Percentiles rank a stretch among this genome's conserved stretches.
Conservation (phyloP, 2,888 invertebrate species). For the Spatulosminthurus flaviceps region DNA sequence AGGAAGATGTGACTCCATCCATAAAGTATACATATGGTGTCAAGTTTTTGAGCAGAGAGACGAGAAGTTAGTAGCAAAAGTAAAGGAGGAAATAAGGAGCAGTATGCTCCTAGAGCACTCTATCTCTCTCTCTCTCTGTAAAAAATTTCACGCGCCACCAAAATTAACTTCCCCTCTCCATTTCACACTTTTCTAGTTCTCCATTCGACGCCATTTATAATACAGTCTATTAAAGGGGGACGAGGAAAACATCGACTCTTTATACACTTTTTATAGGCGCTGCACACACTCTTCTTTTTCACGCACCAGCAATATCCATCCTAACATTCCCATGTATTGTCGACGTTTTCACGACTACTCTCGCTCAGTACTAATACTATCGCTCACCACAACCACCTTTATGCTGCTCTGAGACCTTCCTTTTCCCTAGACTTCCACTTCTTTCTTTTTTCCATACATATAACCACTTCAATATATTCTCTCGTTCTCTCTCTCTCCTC, state of each 20-base stretch:
- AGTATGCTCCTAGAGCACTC: constrained; percentile 18
- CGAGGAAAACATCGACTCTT: constrained; percentile 51
- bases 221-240: constrained; percentile 55
- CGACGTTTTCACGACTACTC: constrained; percentile 32
- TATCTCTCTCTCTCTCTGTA: constrained; percentile 37
- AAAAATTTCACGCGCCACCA: constrained; percentile 64
- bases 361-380: constrained; percentile 21
- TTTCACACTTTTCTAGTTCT: constrained; percentile 63
- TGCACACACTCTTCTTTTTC: constrained; percentile 32
- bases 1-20: constrained; percentile 33
- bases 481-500: neutral
- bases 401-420: constrained; percentile 1
- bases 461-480: too few species aligned
- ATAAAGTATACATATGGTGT: constrained; percentile 16
- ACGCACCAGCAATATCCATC: constrained; percentile 40
- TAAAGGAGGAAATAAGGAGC: constrained; percentile 22
- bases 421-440: neutral
- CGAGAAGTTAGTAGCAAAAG: constrained; percentile 25
- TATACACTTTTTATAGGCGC: constrained; percentile 55
- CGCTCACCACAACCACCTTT: constrained; percentile 19
- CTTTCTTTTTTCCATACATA: neutral
- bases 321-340: constrained; percentile 32
- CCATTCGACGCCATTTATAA: constrained; percentile 63
- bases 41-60: neutral
- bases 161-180: constrained; percentile 64